Conservation (phyloP, 2,113 vertebrate species). For the Ictalurus punctatus region DNA sequence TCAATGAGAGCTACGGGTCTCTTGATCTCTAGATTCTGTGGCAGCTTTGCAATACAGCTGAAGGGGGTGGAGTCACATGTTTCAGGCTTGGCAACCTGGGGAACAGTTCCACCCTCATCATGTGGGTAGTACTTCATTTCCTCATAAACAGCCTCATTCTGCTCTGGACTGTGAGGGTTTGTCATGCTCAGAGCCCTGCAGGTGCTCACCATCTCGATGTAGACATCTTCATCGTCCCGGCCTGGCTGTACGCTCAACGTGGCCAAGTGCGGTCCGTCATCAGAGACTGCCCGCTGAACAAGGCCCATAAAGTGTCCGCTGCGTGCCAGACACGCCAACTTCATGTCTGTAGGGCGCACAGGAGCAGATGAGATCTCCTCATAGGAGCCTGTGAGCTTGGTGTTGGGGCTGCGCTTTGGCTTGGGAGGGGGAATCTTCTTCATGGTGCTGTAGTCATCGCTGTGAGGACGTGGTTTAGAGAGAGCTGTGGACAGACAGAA, state of each 20-base stretch:
- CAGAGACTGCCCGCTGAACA: slow-evolving; percentile 70
- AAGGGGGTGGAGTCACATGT: slow-evolving; percentile 50
- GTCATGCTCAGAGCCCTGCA: slow-evolving; percentile 64
- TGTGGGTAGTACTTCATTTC: slow-evolving; percentile 91
- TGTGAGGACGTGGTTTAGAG: slow-evolving; percentile 89
- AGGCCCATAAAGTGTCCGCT: slow-evolving; percentile 64
- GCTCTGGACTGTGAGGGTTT: slow-evolving; percentile 77
- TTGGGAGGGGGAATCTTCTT: slow-evolving; percentile 96
- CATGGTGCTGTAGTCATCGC: slow-evolving; percentile 94
- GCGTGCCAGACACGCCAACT: slow-evolving; percentile 70
- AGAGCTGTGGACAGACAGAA: slow-evolving; percentile 69
- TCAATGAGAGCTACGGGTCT: slow-evolving; percentile 54
- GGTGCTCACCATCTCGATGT: slow-evolving; percentile 93
- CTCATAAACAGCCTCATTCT: slow-evolving; percentile 88
- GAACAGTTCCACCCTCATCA: slow-evolving; percentile 71
- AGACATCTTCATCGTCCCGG: slow-evolving; percentile 84
- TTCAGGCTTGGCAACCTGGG: slow-evolving; percentile 50
- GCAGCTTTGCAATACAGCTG: slow-evolving; percentile 47
- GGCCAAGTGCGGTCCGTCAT: slow-evolving; percentile 70
- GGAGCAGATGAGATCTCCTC: slow-evolving; percentile 86
- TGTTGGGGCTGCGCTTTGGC: slow-evolving; percentile 92
- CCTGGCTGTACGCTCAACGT: slow-evolving; percentile 71
- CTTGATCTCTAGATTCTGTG: slow-evolving; percentile 63
- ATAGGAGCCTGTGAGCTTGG: slow-evolving; percentile 90
- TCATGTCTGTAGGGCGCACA: slow-evolving; percentile 75